Evolutionary conservation across 2,113 vertebrate genomes (phyloP), one percentile per base, ranked within the genome.

Genomic region (Gallinago media): DNA sequence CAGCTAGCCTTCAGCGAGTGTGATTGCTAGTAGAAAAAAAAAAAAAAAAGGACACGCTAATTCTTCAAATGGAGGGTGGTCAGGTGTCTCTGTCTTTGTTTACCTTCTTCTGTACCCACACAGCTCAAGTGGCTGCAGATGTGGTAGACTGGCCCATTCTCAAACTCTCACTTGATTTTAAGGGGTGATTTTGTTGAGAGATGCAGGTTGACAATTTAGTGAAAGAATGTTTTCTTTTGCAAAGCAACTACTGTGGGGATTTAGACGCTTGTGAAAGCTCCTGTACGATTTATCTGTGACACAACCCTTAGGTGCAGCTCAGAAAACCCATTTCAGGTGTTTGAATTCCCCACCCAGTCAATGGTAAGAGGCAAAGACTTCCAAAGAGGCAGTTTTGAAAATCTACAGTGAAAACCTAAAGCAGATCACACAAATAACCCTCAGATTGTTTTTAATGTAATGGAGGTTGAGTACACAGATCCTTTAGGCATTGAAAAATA

Each of bases 171-270:
- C 40, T 84, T 74, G 42, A 73, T 19, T 85, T 61, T 74, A 40
- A 76, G 23, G 81, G 10, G 3, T 3, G 6, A 8, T 42, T 71
- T 78, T 72, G 1, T 42, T 81, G 21, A 40, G 32, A 46, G 25
- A 38, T 11, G 9, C 27, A 47, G 16, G 2, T 10, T 55, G 38
- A 22, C 15, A 66, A 4, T 67, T 83, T 65, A 50, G 12, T 8
- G 3, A 44, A 54, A 32, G 16, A 59, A 78, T 22, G 15, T 16
- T 20, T 40, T 81, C 26, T 78, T 75, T 40, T 44, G 20, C 74
- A 65, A 61, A 85, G 34, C 3, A 63, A 2, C 21, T 0, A 2
- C 21, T 0, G 1, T 29, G 13, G 31, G 40, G 5, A 66, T 80
- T 73, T 77, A 73, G 29, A 84, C 15, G 29, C 11, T 13, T 70